Evolutionary conservation across 1,140 invertebrate genomes (phyloP).

Genomic region (Lepidurus packardi): DNA sequence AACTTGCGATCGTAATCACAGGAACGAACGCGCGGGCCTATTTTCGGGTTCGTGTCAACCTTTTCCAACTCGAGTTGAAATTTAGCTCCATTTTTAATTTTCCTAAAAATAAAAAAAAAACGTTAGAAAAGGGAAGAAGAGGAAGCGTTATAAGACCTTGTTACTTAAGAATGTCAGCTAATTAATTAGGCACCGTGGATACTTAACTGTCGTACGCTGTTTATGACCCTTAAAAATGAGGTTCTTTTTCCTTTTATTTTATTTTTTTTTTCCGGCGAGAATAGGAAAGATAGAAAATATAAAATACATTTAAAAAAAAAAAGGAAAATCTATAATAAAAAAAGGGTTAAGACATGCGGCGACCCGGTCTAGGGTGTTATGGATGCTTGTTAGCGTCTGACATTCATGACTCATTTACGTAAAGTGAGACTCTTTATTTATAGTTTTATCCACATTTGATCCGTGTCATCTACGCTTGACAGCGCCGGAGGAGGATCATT

Average conservation of each 20-base stretch:
- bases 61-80: no score
- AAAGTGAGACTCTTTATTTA: neutral
- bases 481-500: neutral
- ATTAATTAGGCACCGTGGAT: conserved; percentile 11
- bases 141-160: conserved; percentile 3
- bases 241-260: neutral
- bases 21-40: no score
- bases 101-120: neutral
- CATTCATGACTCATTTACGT: neutral
- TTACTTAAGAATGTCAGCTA: conserved; percentile 11
- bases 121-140: neutral
- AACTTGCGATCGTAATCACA: neutral
- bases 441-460: neutral
- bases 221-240: neutral
- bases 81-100: no score
- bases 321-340: neutral
- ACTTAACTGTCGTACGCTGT: neutral
- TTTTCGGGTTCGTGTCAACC: no score
- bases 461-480: neutral
- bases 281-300: neutral
- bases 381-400: neutral
- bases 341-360: neutral
- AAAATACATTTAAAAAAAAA: neutral
- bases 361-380: neutral
- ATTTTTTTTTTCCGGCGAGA: neutral